Evolutionary conservation across 2,888 invertebrate species (phyloP), one percentile per base, ranked within the genome.

Genomic region (Eulithis testata): DNA sequence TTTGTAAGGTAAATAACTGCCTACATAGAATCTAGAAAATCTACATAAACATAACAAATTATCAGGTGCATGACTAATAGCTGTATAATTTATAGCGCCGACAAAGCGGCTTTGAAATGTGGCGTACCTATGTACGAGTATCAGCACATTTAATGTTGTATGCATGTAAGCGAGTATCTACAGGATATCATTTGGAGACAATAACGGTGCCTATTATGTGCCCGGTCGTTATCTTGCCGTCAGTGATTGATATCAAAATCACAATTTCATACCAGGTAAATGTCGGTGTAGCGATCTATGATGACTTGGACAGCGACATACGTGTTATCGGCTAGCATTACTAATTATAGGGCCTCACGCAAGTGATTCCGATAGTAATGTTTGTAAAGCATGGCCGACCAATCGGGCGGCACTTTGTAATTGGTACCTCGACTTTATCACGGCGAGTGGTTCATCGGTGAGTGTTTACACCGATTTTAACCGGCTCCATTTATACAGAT

Each of bases 301-400:
- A 87, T 89, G 84, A 87, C 85, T 83, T 76, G 68, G 74, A 45
- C 53, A 36, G 52, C 73, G 74, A 75, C 76, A 11, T 44, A 79
- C 76, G 76, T 79, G 81, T 86, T 86, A 86, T 88, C 86, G 81
- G 73, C 68, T 74, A 73, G 79, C 82, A 85, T 84, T 81, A 85
- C 89, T 91, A 90, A 91, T 91, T 89, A 88, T 87, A 76, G 78
- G 78, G 81, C 81, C 79, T 80, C 91, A 91, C 89, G 90, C 88
- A 80, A 79, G 69, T 70, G 63, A 68, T 66, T 65, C 69, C 74
- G 86, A 86, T 86, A 86, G 81, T 73, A 76, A 65, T 80, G 77
- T 82, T 81, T 80, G 79, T 81, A 80, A 80, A 79, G 79, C 77
- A 80, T 81, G 79, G 76, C 76, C 72, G 76, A 63, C 75, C 73